Base-by-base conservation (phyloP, 2,797 vertebrate genomes). In the Sphenodon punctatus region DNA sequence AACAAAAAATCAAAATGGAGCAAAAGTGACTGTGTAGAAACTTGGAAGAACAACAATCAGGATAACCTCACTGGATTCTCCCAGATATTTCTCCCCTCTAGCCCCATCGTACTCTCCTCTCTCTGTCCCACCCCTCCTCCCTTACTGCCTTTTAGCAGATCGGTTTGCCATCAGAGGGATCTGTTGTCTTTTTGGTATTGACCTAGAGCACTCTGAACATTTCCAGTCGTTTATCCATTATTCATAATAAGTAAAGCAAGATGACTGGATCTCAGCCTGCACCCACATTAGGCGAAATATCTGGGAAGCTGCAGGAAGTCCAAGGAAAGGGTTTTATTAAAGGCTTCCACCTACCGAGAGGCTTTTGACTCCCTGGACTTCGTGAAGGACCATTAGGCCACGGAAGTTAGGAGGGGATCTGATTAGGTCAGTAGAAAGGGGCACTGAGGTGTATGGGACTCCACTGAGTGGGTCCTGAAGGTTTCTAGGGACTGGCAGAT, bases 111-210 rank as follows among this genome's bases (percentile, higher is more conserved):
- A n/a, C 34, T 34, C 8, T 8, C 34, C 36, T 34, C 8, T 34
- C 34, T 34, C 34, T 16, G 63, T 64, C 45, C 7, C 17, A n/a
- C 11, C n/a, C 17, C 39, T 25, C 7, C 10, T 10, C 1, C 0
- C 0, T 1, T n/a, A n/a, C n/a, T n/a, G 34, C 5, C 60, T 27
- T 25, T 22, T 25, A 8, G 19, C 53, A 25, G 41, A 27, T 0
- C 23, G 12, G 19, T 65, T 1, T 27, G 3, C 3, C 7, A 30
- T 65, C 58, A 41, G 67, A 42, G 4, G 66, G 34, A 2, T 1
- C 4, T 51, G 61, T 75, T 8, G 15, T 10, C 8, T 38, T 64
- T 51, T 39, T 12, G 80, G 45, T 4, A 1, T 42, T 36, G n/a
- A n/a, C 1, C 1, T 22, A 0, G n/a, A 1, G 17, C 30, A 6